Percentiles rank a stretch among this genome's conserved stretches.
Conservation (phyloP, 2,888 invertebrate genomes). For the Panopea generosa region DNA sequence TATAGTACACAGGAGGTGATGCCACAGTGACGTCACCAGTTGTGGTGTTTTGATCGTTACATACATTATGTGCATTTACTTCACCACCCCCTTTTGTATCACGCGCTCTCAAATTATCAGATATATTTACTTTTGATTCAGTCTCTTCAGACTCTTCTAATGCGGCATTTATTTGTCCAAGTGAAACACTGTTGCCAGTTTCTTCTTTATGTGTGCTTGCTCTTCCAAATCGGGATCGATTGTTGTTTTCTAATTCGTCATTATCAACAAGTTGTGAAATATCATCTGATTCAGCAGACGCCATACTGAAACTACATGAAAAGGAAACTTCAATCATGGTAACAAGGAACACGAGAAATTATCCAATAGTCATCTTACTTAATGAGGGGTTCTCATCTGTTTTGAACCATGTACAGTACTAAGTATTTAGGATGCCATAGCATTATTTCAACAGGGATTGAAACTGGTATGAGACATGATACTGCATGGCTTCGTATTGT, state of each 20-base stretch:
- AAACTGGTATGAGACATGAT: too few relatives aligned
- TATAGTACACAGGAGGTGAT: conserved; percentile 62
- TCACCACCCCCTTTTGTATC: not conserved
- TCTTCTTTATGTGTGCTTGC: not conserved
- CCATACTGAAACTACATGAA: conserved; percentile 47
- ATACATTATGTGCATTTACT: not conserved
- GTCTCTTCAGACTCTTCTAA: conserved; percentile 10
- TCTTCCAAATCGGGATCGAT: conserved; percentile 14
- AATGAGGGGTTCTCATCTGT: too few relatives aligned
- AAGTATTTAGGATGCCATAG: too few relatives aligned
- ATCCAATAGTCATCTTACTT: too few relatives aligned
- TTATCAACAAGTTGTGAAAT: conserved; percentile 49
- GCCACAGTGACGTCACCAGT: conserved; percentile 10
- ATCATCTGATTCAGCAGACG: conserved; percentile 45
- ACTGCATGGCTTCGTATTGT: too few relatives aligned
- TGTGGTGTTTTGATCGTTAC: not conserved
- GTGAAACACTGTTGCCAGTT: conserved; percentile 15
- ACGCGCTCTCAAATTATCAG: too few relatives aligned
- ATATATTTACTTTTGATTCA: too few relatives aligned
- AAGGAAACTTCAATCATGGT: too few relatives aligned
- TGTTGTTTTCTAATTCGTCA: conserved; percentile 43
- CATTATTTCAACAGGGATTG: too few relatives aligned
- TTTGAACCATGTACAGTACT: too few relatives aligned
- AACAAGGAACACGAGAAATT: too few relatives aligned
- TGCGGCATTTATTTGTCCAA: conserved; percentile 39